Evolutionary conservation across 2,797 vertebrate species (phyloP).

Genomic region (Uromys caudimaculatus): DNA sequence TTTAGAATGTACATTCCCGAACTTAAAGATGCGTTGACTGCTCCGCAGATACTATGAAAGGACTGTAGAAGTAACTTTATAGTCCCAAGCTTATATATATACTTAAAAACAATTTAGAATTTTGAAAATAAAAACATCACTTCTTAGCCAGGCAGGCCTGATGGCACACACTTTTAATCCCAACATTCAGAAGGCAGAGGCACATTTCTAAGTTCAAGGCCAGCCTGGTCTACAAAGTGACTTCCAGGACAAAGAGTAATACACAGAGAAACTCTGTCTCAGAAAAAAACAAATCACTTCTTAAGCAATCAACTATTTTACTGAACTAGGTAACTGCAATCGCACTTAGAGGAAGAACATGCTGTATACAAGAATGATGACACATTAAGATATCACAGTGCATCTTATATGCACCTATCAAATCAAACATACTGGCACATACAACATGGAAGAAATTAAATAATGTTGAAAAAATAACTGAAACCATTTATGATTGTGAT

Average conservation of each 20-base stretch:
- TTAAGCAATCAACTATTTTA: slow-evolving; percentile 7
- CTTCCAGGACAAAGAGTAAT: background rate
- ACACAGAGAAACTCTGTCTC: background rate
- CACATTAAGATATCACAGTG: background rate
- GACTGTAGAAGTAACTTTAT: background rate
- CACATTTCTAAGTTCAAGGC: background rate
- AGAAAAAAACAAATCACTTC: background rate
- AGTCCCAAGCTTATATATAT: background rate
- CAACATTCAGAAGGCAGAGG: background rate
- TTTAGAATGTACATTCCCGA: background rate
- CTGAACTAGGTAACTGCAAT: background rate
- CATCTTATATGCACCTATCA: background rate
- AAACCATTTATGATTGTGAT: background rate
- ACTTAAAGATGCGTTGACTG: background rate
- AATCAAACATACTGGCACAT: slow-evolving; percentile 22
- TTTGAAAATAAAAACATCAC: background rate
- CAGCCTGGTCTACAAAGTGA: background rate
- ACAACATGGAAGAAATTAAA: background rate
- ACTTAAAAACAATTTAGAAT: slow-evolving; percentile 6
- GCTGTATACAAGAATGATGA: background rate
- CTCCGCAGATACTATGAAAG: background rate
- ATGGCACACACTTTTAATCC: background rate
- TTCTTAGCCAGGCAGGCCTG: background rate
- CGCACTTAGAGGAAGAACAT: background rate
- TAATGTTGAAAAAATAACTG: background rate